Conservation (phyloP, 2,113 vertebrate genomes). For the Oenanthe melanoleuca region DNA sequence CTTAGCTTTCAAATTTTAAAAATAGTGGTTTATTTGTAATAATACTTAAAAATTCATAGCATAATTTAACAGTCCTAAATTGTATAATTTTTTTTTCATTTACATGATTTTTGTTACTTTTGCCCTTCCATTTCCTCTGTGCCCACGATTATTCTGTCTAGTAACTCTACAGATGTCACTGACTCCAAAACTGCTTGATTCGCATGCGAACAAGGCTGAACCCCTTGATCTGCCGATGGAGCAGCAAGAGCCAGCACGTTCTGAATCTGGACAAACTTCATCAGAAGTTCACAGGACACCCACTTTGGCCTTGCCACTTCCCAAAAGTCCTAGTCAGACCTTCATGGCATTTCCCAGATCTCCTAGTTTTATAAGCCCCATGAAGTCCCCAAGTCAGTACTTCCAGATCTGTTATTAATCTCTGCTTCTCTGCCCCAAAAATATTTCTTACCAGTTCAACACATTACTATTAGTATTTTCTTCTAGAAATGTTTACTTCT, state of each 20-base stretch:
- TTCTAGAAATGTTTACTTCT: constrained; percentile 53
- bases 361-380: constrained; percentile 79
- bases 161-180: constrained; percentile 82
- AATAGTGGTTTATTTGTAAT: constrained; percentile 16
- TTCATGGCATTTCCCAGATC: constrained; percentile 74
- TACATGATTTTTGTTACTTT: constrained; percentile 48
- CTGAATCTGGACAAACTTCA: constrained; percentile 73
- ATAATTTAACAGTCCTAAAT: constrained; percentile 44
- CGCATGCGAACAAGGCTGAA: constrained; percentile 67
- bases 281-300: constrained; percentile 65
- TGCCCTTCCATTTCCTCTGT: constrained; percentile 71
- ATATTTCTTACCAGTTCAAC: constrained; percentile 24
- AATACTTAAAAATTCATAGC: constrained; percentile 20
- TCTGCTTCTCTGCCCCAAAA: constrained; percentile 18
- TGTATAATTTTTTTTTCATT: constrained; percentile 40
- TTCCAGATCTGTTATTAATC: constrained; percentile 78
- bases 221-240: constrained; percentile 55
- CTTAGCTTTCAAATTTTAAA: constrained; percentile 31
- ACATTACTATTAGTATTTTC: constrained; percentile 50
- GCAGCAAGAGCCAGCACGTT: constrained; percentile 56
- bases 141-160: constrained; percentile 73
- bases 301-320: constrained; percentile 72
- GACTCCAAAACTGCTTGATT: constrained; percentile 74
- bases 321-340: constrained; percentile 77
- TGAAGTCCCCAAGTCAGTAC: constrained; percentile 81